phyloP scores from a whole-genome alignment of 1,140 invertebrate species.

The Sitophilus oryzae region DNA sequence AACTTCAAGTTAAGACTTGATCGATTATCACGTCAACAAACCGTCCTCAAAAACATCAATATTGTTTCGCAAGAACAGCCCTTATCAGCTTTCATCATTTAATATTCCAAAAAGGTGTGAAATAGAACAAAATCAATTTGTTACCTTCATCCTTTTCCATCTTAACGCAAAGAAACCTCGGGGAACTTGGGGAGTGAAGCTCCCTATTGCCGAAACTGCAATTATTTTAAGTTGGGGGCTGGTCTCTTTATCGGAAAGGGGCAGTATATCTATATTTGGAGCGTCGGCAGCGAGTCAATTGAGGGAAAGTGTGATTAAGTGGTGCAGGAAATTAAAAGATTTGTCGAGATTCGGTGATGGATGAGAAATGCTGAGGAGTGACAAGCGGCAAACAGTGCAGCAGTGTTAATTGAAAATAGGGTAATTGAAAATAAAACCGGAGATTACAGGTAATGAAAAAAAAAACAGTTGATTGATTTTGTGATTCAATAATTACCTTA shows the following conservation, averaged over 20 bases:
- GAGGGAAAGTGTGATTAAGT: constrained; percentile 7
- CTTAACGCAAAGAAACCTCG: constrained; percentile 9
- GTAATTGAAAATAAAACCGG: no score
- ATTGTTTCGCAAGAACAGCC: no score
- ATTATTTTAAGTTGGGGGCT: constrained; percentile 21
- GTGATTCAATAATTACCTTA: no score
- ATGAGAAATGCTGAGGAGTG: not conserved
- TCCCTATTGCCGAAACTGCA: constrained; percentile 17
- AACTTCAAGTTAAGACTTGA: no score
- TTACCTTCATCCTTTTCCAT: no score
- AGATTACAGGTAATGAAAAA: no score
- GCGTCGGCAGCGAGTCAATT: constrained; percentile 3
- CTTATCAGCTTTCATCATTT: no score
- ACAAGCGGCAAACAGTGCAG: no score
- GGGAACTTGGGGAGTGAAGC: constrained; percentile 12
- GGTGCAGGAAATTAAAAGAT: constrained; percentile 13
- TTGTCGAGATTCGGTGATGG: not conserved
- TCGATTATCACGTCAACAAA: no score
- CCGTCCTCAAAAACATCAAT: no score
- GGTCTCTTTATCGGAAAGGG: constrained; percentile 3
- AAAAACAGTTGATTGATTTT: no score
- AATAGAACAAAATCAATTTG: constrained; percentile 25
- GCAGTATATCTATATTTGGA: constrained; percentile 19
- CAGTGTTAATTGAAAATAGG: no score
- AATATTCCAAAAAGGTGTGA: constrained; percentile 25